phyloP scores from a whole-genome alignment of 2,113 vertebrate species.

The Eidolon helvum region DNA sequence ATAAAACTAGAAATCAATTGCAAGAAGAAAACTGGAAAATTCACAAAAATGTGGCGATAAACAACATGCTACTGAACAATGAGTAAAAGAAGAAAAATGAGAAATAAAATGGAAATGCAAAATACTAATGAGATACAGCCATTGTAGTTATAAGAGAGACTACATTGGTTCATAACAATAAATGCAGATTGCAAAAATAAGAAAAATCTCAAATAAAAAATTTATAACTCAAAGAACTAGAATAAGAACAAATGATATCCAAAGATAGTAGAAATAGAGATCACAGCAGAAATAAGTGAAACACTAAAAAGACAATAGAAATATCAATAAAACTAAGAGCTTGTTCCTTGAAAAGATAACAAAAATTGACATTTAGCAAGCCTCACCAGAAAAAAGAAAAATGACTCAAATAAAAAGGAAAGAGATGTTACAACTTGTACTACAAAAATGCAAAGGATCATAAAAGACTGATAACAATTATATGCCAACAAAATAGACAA shows the following conservation, averaged over 20 bases:
- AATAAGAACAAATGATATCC: neutral
- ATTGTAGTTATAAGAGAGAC: neutral
- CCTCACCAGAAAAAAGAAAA: neutral
- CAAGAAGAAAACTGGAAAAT: neutral
- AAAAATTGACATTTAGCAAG: neutral
- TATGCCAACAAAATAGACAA: neutral
- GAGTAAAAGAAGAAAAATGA: neutral
- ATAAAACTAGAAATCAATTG: neutral
- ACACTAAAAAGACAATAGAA: too few species aligned
- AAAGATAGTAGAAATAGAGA: neutral
- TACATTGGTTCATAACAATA: neutral
- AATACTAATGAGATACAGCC: neutral
- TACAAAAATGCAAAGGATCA: neutral
- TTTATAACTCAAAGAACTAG: neutral
- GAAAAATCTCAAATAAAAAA: neutral
- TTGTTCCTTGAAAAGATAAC: too few species aligned
- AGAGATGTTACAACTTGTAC: neutral
- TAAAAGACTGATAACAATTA: neutral
- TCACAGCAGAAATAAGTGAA: too few species aligned
- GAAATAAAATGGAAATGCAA: neutral
- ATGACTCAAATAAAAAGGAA: neutral
- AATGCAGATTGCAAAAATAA: neutral
- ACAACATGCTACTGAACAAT: neutral
- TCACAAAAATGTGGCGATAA: neutral
- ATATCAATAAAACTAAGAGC: too few species aligned